These are phyloP conservation scores for Drosophila ercepeae DNA, from an alignment of 1,140 invertebrate species.

Conservation along the genomic window DNA sequence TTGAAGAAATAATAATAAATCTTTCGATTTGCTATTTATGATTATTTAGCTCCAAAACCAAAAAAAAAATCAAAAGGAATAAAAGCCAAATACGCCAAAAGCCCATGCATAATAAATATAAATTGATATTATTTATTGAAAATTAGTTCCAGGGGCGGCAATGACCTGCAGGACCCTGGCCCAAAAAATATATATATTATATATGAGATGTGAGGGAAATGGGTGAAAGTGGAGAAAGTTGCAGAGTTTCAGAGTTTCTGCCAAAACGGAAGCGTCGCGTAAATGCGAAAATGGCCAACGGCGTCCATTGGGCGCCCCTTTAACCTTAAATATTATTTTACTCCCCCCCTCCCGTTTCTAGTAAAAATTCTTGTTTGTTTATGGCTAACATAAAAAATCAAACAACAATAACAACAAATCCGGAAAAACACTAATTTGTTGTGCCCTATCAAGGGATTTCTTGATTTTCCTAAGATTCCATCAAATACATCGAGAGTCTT, in stretches of 20 bases:
- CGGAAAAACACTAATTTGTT: not conserved
- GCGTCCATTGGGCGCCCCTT: conserved; percentile 57
- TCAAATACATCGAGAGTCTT: too few species aligned
- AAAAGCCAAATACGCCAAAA: conserved; percentile 1
- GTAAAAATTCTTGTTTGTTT: conserved; percentile 5
- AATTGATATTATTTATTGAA: conserved; percentile 66
- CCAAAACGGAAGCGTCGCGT: conserved; percentile 66
- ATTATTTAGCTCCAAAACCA: conserved; percentile 1
- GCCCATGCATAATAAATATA: conserved; percentile 46
- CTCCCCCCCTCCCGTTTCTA: not conserved
- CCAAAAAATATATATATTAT: not conserved
- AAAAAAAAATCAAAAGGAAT: not conserved
- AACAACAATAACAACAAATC: too few species aligned
- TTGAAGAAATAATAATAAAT: conserved; percentile 12
- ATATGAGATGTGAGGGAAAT: not conserved
- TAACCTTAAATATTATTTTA: conserved; percentile 43
- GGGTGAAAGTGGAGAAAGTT: conserved; percentile 3
- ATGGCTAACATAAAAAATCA: not conserved
- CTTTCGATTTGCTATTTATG: conserved; percentile 19
- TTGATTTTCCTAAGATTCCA: not conserved
- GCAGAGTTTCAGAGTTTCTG: conserved; percentile 21
- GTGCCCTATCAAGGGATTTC: not conserved
- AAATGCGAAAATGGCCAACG: conserved; percentile 56
- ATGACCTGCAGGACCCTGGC: conserved; percentile 35
- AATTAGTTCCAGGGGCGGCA: conserved; percentile 51